Conservation (phyloP, 2,888 invertebrate species). For the Sphaeridia pumilis region DNA sequence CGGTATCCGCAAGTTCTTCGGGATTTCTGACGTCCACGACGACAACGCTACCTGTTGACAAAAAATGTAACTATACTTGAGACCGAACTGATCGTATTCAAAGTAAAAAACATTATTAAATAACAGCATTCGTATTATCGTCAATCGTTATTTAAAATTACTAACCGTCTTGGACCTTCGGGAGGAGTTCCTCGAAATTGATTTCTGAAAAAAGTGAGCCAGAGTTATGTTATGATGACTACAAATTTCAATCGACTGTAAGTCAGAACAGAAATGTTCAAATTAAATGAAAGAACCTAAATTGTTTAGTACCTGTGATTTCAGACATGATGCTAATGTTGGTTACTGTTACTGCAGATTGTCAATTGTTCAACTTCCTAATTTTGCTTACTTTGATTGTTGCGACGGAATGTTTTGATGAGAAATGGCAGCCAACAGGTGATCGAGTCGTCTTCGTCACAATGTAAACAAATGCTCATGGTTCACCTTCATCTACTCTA, state of each 20-base stretch:
- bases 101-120: not conserved
- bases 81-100: not conserved
- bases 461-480: no score
- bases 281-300: no score
- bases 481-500: no score
- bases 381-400: no score
- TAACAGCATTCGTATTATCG: not conserved
- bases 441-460: no score
- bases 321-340: no score
- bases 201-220: not conserved
- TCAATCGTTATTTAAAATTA: not conserved
- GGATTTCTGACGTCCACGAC: constrained; percentile 35
- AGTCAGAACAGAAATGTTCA: no score
- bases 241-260: not conserved
- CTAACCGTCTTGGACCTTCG: not conserved
- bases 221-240: not conserved
- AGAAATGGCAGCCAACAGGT: no score
- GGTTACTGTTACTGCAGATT: no score
- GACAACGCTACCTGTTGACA: constrained; percentile 18
- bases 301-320: no score
- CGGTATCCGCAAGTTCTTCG: constrained; percentile 31
- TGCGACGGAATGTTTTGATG: no score
- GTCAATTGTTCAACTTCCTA: no score
- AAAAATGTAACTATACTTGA: not conserved
- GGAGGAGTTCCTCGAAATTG: not conserved